A percentile compares a stretch with the other conserved stretches of the same genome.
Evolutionary conservation across 2,113 vertebrate genomes (phyloP).

Genomic region (Noctilio leporinus): DNA sequence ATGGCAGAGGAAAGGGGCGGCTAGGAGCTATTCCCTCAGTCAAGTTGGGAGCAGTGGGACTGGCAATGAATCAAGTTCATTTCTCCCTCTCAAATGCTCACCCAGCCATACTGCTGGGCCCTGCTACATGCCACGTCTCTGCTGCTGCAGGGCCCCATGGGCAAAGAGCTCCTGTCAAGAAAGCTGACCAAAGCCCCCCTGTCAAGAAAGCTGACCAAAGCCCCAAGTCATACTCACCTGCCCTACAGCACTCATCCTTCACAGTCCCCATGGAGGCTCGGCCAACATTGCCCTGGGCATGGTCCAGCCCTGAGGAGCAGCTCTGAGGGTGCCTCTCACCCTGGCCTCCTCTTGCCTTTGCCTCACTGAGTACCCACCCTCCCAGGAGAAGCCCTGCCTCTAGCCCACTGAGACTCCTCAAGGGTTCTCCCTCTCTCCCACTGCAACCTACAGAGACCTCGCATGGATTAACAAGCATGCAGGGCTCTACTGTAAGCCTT

Average conservation of each 20-base stretch:
- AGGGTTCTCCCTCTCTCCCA: not conserved
- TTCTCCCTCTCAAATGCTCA: not conserved
- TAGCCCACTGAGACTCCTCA: not conserved
- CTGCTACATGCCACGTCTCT: rapidly evolving
- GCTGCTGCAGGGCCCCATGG: too few relatives aligned
- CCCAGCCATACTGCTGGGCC: not conserved
- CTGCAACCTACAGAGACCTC: not conserved
- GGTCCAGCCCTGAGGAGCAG: too few relatives aligned
- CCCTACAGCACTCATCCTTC: not conserved
- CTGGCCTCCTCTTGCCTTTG: not conserved
- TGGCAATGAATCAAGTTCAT: not conserved
- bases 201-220: not conserved
- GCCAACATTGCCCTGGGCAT: not conserved
- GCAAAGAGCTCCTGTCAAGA: not conserved
- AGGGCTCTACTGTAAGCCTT: not conserved
- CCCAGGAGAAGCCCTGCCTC: not conserved
- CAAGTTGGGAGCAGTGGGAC: not conserved
- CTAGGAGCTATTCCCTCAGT: not conserved
- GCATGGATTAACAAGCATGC: not conserved
- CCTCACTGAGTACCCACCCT: not conserved
- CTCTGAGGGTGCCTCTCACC: not conserved
- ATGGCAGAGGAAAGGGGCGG: not conserved
- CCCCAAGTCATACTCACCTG: not conserved
- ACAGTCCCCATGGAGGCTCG: not conserved
- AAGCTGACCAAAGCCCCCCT: not conserved